These are phyloP conservation scores for Cydia amplana DNA, from an alignment of 1,140 invertebrate genomes.

Conservation along the genomic window DNA sequence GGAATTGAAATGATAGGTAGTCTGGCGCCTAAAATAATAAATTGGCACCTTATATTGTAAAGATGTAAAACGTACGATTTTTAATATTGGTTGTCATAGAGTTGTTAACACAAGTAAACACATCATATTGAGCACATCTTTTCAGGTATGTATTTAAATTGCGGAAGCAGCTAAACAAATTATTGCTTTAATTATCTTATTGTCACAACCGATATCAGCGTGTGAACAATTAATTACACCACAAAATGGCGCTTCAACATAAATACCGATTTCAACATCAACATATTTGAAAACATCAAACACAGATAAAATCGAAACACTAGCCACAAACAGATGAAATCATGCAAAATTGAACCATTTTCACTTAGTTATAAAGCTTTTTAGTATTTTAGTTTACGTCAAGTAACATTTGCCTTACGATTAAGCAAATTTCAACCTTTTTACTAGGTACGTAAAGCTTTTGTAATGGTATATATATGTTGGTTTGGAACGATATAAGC, in stretches of 20 bases:
- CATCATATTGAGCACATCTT: no score
- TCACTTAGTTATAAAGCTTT: neutral
- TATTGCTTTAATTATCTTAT: neutral
- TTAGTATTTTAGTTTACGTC: neutral
- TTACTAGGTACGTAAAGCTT: neutral
- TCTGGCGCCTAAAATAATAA: no score
- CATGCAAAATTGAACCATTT: neutral
- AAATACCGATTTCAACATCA: neutral
- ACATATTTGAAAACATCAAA: constrained; percentile 14
- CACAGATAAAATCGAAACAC: neutral
- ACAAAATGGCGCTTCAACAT: neutral
- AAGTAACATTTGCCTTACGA: neutral
- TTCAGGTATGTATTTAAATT: no score
- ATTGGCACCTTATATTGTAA: no score
- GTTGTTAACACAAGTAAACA: no score
- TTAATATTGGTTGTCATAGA: no score
- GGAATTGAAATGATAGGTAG: no score
- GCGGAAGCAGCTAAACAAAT: no score
- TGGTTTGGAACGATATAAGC: neutral
- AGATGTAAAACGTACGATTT: no score
- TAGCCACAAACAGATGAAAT: neutral
- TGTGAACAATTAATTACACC: neutral
- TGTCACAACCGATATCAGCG: neutral
- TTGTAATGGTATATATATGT: neutral
- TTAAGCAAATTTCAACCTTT: neutral